Conservation (phyloP, 1,140 invertebrate species). For the Conus ventricosus region DNA sequence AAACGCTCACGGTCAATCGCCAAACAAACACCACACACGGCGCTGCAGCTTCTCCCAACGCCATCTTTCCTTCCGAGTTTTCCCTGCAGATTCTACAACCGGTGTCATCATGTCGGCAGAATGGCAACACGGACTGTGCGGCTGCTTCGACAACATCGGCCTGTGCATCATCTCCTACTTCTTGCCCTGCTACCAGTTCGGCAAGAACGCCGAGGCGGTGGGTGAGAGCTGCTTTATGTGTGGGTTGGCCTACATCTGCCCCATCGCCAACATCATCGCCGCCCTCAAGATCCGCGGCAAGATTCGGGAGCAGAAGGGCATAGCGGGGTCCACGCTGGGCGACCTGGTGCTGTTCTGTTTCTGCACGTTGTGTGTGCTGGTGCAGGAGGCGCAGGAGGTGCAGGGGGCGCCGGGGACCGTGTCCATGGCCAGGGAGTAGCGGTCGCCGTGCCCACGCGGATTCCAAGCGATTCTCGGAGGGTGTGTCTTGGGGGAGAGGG, state of each 20-base stretch:
- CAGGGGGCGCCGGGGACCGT: constrained; percentile 54
- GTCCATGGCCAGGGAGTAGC: constrained; percentile 60
- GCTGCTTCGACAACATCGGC: constrained; percentile 71
- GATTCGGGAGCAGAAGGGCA: constrained; percentile 67
- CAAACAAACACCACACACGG: no score
- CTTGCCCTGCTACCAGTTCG: constrained; percentile 70
- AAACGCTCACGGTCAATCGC: no score
- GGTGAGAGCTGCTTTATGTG: constrained; percentile 69
- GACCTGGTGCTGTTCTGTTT: constrained; percentile 66
- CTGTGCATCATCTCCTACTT: constrained; percentile 70
- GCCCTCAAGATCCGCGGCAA: constrained; percentile 67
- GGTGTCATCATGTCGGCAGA: constrained; percentile 58
- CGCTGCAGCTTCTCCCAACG: no score
- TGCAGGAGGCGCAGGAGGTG: constrained; percentile 70
- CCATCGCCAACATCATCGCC: constrained; percentile 59
- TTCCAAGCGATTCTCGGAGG: not conserved
- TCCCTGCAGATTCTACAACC: no score
- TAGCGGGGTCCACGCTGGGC: constrained; percentile 62
- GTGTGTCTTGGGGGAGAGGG: not conserved
- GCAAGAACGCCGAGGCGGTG: constrained; percentile 71
- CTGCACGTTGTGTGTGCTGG: constrained; percentile 67
- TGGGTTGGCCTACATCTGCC: constrained; percentile 61
- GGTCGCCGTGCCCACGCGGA: not conserved
- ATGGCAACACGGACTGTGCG: constrained; percentile 69
- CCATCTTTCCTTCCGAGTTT: no score